Base-by-base conservation (phyloP, 1,140 invertebrate species). In the Drosophila neocordata region DNA sequence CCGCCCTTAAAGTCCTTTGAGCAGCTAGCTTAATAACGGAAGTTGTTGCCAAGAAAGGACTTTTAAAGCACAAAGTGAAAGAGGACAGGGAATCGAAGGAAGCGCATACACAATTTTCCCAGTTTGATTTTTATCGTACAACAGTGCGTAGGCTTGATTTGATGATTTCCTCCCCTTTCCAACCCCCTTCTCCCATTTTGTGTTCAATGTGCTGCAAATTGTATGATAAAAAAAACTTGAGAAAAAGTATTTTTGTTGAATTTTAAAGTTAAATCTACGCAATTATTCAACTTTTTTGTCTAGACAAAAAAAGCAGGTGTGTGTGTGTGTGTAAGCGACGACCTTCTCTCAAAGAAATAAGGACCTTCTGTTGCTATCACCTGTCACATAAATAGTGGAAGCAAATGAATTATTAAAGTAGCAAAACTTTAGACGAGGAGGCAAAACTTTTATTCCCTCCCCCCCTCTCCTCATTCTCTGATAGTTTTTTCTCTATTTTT, bases 1-100 rank as follows among this genome's bases (percentile, higher is more conserved):
- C 60, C 55, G 62, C 57, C 59, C 22, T 56, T 31, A 27, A 27
- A 34, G 53, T 69, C 13, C 35, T 62, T 51, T 62, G 59, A 51
- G 20, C 41, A 48, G 15, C 41, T 9, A 48, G 41, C 41, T 20
- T 20, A 48, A 7, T 15, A 20, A 48, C 7, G 15, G 15, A 48
- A 48, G 41, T 48, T 48, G 41, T 20, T 48, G 41, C 41, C 41
- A 48, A 48, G 41, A 44, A 44, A 44, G 7, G 15, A 20, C 15
- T 48, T 48, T 48, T 48, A 48, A 48, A 48, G 41, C 41, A 20
- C 0, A 48, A 20, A 48, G 8, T 48, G 3, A 9, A 8, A 48
- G 12, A 20, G 20, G 6, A n/a, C 5, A 48, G 18, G 15, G 15
- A 2, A 44, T 3, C 1, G 13, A 1, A 44, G 41, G n/a, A 24